Evolutionary conservation across 2,113 vertebrate species (phyloP).

Genomic region (Maccullochella peelii): DNA sequence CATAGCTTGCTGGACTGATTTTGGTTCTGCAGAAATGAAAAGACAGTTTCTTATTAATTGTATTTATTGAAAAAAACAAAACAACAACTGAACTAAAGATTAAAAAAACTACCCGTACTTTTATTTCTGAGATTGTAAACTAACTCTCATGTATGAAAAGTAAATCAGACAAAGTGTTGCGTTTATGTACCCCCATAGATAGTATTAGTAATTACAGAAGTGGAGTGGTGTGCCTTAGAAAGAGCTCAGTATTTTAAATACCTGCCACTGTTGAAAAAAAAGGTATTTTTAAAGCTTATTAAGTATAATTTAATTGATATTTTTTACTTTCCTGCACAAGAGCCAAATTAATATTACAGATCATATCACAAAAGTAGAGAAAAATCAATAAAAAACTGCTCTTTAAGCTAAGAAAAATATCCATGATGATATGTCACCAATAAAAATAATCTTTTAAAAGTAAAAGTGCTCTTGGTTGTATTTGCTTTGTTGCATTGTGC

Average conservation of each 20-base stretch:
- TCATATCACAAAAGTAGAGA: background rate
- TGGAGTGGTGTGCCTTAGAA: background rate
- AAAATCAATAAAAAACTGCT: background rate
- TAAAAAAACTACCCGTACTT: background rate
- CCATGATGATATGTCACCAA: background rate
- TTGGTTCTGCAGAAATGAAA: background rate
- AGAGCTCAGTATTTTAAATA: background rate
- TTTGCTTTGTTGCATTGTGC: conserved; percentile 37
- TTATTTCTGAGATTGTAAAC: background rate
- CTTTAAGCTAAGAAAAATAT: conserved; percentile 7
- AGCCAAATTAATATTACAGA: background rate
- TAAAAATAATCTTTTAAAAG: background rate
- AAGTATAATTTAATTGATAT: background rate
- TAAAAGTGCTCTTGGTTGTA: conserved; percentile 18
- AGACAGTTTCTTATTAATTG: background rate
- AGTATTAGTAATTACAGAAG: conserved; percentile 14
- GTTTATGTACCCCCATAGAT: background rate
- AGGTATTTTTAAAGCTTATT: background rate
- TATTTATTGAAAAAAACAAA: conserved; percentile 49
- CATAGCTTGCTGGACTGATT: background rate
- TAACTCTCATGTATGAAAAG: conserved; percentile 25
- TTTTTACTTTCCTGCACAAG: background rate
- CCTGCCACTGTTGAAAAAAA: background rate
- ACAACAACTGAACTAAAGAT: background rate
- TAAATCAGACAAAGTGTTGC: background rate